Percentiles rank a stretch among this genome's conserved stretches.
phyloP scores from a whole-genome alignment of 2,113 vertebrate species.

The Lepus timidus region DNA sequence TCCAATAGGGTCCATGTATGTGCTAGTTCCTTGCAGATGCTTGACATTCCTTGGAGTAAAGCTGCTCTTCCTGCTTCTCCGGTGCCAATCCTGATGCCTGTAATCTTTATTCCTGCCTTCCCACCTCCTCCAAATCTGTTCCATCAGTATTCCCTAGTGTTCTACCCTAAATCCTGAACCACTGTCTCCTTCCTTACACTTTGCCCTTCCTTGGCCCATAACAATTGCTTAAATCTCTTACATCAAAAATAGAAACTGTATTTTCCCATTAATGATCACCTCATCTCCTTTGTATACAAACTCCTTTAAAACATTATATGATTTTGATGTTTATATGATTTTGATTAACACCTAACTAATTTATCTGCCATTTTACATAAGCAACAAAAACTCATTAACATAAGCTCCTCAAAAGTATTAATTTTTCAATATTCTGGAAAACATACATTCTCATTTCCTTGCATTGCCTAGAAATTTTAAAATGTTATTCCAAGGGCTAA shows the following conservation, averaged over 20 bases:
- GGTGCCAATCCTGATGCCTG: not conserved
- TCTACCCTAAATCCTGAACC: not conserved
- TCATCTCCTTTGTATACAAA: not conserved
- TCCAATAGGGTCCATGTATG: not conserved
- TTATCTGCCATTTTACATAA: conserved; percentile 22
- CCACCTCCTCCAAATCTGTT: conserved; percentile 50
- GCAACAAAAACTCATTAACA: not conserved
- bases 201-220: not conserved
- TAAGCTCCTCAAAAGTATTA: not conserved
- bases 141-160: too few relatives aligned
- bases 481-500: not conserved
- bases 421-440: not conserved
- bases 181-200: not conserved
- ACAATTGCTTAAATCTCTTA: not conserved
- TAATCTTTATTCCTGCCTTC: not conserved
- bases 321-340: not conserved
- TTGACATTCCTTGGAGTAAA: not conserved
- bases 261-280: not conserved
- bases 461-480: not conserved
- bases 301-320: not conserved
- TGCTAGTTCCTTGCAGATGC: not conserved
- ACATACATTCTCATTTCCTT: not conserved
- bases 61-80: not conserved
- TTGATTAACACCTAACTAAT: conserved; percentile 3
- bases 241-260: not conserved